Conservation (phyloP, 1,140 invertebrate genomes). For the Sycophila sp. region DNA sequence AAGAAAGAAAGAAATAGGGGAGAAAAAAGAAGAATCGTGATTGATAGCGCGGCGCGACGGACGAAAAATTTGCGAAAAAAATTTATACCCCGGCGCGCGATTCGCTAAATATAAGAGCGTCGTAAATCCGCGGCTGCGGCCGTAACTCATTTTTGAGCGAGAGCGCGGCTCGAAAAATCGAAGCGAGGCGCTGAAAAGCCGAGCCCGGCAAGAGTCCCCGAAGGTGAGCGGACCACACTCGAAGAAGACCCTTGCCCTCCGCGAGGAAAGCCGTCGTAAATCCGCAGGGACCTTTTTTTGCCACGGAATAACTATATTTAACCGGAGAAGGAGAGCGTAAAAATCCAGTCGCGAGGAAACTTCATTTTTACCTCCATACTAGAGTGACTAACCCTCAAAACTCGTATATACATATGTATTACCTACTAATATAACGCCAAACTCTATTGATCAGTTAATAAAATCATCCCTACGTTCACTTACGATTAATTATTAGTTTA, state of each 20-base stretch:
- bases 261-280: conserved; percentile 14
- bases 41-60: background rate
- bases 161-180: background rate
- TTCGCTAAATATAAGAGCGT: no score
- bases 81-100: no score
- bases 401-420: no score
- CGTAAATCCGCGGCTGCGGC: no score
- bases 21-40: no score
- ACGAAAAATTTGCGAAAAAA: background rate
- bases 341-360: conserved; percentile 21
- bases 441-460: no score
- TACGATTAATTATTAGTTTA: no score
- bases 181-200: background rate
- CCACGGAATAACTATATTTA: conserved; percentile 20
- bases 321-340: background rate
- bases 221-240: conserved; percentile 12
- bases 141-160: background rate
- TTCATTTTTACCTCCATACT: background rate
- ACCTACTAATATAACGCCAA: no score
- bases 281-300: background rate
- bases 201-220: no score
- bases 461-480: no score
- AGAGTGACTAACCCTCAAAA: conserved; percentile 19
- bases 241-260: background rate
- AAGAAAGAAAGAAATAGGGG: no score